Base-by-base conservation (phyloP, 2,797 vertebrate genomes). In the Sebastes cheni region DNA sequence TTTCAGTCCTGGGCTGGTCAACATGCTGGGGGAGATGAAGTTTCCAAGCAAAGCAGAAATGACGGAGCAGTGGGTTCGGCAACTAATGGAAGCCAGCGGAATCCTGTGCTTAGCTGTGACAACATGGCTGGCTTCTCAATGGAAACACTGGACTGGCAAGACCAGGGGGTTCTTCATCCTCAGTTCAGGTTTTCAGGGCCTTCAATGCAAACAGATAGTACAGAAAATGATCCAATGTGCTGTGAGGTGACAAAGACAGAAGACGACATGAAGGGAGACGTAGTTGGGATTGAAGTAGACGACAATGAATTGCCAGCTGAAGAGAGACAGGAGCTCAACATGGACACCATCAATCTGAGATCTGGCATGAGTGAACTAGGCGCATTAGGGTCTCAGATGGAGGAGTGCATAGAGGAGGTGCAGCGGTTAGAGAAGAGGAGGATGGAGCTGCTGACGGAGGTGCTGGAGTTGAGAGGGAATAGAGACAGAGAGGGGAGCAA, bases 371-470 rank as follows among this genome's bases (percentile, higher is more conserved):
- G 77, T 42, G 86, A 90, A 75, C 80, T 97, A 0, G 90, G 90
- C 5, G 94, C 95, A 16, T 39, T 97, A 22, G 96, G 96, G 0
- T 71, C 84, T 32, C 94, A 90, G 46, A 97, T 99, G 91, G 97
- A 98, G 67, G 90, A 93, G 54, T 98, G 96, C 82, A 97, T 99
- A 0, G 95, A 96, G 25, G 96, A 96, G 1, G 97, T 99, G 5
- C 94, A 95, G 64, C 88, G 88, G 80, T 88, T 99, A 74, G 96
- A 97, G 89, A 83, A 85, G 61, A 96, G 94, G 86, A 88, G 97
- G 77, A 96, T 96, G 39, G 82, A 91, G 22, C 95, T 99, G 52
- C 96, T 99, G 77, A 65, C 85, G 0, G 97, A 98, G 88, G 94
- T 98, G 12, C 89, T 95, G 29, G 67, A 95, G 79, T 91, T 99